These are phyloP conservation scores for Hyphantria cunea DNA, from an alignment of 1,140 invertebrate genomes.

Conservation along the genomic window DNA sequence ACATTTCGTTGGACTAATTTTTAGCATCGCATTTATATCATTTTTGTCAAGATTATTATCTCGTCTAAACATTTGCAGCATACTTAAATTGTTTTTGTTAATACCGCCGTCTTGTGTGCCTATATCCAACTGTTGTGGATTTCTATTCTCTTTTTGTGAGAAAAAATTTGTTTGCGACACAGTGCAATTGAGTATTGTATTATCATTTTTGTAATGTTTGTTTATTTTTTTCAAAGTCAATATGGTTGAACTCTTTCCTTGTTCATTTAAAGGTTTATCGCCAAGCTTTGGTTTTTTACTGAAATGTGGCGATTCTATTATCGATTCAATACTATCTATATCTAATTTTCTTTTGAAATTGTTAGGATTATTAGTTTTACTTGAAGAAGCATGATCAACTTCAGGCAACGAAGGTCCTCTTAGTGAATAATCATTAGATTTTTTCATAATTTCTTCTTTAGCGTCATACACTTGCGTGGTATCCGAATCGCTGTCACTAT, in stretches of 20 bases:
- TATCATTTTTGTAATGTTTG: constrained; percentile 31
- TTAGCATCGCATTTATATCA: constrained; percentile 25
- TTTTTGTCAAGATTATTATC: constrained; percentile 41
- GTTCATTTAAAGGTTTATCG: constrained; percentile 43
- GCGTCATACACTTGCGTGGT: constrained; percentile 44
- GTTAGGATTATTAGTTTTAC: constrained; percentile 21
- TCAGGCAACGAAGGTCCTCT: background rate
- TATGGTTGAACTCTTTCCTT: constrained; percentile 61
- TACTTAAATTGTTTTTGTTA: constrained; percentile 39
- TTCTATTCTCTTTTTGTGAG: constrained; percentile 64
- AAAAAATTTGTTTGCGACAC: constrained; percentile 31
- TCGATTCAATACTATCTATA: constrained; percentile 38
- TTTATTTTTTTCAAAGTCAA: constrained; percentile 41
- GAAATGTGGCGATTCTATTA: constrained; percentile 61
- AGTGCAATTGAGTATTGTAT: constrained; percentile 36
- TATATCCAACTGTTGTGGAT: constrained; percentile 34
- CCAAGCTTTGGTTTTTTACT: constrained; percentile 64
- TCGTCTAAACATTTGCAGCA: constrained; percentile 55
- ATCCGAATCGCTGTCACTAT: constrained; percentile 63
- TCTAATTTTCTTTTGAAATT: constrained; percentile 59
- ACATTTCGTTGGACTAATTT: constrained; percentile 23
- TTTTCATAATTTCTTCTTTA: constrained; percentile 13
- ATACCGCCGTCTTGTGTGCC: constrained; percentile 32
- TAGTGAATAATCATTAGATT: constrained; percentile 1
- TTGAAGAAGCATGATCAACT: constrained; percentile 1